These are phyloP conservation scores for Eurytoma californica DNA, from an alignment of 2,888 invertebrate genomes.

Conservation along the genomic window DNA sequence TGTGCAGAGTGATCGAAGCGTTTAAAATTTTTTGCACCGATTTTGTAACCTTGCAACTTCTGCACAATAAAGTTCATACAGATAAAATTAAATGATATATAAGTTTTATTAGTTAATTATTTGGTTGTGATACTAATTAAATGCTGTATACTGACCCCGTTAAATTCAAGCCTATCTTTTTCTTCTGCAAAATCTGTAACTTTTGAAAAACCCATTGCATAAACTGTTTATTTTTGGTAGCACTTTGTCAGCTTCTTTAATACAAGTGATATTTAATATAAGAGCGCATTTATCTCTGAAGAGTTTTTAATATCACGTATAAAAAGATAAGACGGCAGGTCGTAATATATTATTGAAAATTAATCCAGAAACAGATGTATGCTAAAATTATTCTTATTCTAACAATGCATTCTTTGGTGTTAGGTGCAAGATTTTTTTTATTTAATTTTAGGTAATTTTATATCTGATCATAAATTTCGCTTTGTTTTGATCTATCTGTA, in stretches of 20 bases:
- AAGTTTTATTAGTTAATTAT: too few species aligned
- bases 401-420: neutral
- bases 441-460: too few species aligned
- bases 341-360: constrained; percentile 11
- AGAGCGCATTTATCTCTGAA: constrained; percentile 20
- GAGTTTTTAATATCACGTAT: constrained; percentile 8
- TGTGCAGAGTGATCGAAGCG: too few species aligned
- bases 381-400: constrained; percentile 26
- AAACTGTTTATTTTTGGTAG: neutral
- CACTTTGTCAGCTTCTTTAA: neutral
- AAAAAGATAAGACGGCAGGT: neutral
- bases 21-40: too few species aligned
- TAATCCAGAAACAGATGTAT: constrained; percentile 34
- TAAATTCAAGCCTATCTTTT: constrained; percentile 23
- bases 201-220: constrained; percentile 26
- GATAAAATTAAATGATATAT: too few species aligned
- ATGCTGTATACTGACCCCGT: constrained; percentile 18
- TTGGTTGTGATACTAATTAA: neutral
- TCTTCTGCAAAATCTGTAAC: constrained; percentile 23
- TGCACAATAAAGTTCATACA: too few species aligned
- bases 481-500: too few species aligned
- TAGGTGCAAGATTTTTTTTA: too few species aligned
- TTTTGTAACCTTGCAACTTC: too few species aligned
- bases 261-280: neutral
- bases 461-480: too few species aligned